Conservation (phyloP, 2,888 invertebrate genomes). For the Allacma fusca region DNA sequence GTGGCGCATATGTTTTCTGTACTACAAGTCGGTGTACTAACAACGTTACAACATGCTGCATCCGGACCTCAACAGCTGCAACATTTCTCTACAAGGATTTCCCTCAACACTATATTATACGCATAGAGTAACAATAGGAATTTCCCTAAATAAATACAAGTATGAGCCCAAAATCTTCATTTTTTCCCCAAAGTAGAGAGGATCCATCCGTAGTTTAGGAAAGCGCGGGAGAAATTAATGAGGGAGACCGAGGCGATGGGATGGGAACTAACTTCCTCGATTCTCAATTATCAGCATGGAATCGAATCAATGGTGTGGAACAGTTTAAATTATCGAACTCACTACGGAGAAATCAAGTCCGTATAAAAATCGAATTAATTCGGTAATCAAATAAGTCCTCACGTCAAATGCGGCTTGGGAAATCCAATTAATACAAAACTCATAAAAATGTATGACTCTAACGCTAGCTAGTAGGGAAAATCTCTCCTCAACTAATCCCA, state of each 20-base stretch:
- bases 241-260: neutral
- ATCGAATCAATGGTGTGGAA: slow-evolving; percentile 7
- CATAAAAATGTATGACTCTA: neutral
- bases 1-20: neutral
- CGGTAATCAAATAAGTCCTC: neutral
- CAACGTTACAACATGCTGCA: neutral
- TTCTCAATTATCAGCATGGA: slow-evolving; percentile 1
- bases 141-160: too few species aligned
- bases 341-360: neutral
- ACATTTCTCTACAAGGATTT: too few species aligned
- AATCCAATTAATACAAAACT: neutral
- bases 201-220: too few species aligned
- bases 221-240: neutral
- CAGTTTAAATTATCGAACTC: neutral
- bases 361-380: slow-evolving; percentile 8
- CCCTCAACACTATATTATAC: too few species aligned
- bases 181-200: too few species aligned
- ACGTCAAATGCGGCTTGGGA: slow-evolving; percentile 7
- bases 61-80: slow-evolving; percentile 20
- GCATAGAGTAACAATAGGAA: too few species aligned
- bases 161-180: too few species aligned
- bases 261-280: neutral
- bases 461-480: too few species aligned
- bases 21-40: neutral
- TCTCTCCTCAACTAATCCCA: too few species aligned